A percentile compares a stretch with the other conserved stretches of the same genome.
Conservation (phyloP, 2,888 invertebrate species). For the Bombyx huttoni region DNA sequence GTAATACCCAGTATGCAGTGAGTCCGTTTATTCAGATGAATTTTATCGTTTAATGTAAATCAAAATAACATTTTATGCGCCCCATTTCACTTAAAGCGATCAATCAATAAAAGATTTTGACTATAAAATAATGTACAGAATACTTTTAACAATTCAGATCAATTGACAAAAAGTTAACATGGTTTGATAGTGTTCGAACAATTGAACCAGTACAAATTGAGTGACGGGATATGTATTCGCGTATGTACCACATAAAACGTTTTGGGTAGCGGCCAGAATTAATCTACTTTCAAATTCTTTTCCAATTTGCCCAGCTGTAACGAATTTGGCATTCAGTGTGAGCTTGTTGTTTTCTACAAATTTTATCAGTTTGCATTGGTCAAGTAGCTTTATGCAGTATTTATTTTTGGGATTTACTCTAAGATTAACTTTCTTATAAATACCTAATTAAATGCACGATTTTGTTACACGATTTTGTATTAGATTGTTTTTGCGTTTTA, state of each 20-base stretch:
- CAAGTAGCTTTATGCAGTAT: neutral
- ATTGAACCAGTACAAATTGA: neutral
- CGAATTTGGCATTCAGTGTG: slow-evolving; percentile 1
- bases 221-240: slow-evolving; percentile 12
- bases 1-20: too few species aligned
- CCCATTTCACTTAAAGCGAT: too few species aligned
- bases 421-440: neutral
- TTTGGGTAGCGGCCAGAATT: slow-evolving; percentile 3
- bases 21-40: too few species aligned
- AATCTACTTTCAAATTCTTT: slow-evolving; percentile 2
- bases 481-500: too few species aligned
- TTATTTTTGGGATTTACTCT: neutral
- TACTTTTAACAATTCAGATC: neutral
- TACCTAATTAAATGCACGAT: too few species aligned
- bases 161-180: neutral
- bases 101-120: neutral
- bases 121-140: neutral
- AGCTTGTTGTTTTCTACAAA: neutral
- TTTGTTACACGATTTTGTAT: too few species aligned
- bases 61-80: too few species aligned
- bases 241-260: slow-evolving; percentile 5
- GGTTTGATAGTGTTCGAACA: neutral
- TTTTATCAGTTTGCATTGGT: neutral
- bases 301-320: neutral
- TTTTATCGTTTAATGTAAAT: too few species aligned